Conservation (phyloP, 2,113 vertebrate species). For the Gambusia affinis region DNA sequence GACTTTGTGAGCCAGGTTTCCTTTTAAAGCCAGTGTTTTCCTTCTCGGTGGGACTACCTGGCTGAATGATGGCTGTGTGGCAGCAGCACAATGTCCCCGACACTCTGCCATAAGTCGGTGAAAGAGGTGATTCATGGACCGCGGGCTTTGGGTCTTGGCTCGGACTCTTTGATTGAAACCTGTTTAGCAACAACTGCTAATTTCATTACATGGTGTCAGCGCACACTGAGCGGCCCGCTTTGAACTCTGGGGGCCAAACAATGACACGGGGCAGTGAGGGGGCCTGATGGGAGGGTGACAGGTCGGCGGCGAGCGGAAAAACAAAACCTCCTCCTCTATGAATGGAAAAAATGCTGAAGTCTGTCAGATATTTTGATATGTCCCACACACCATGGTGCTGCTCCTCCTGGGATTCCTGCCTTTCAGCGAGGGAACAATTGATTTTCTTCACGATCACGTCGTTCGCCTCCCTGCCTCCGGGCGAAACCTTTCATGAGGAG, state of each 20-base stretch:
- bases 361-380: slow-evolving; percentile 99
- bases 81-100: slow-evolving; percentile 51
- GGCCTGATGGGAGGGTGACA: slow-evolving; percentile 88
- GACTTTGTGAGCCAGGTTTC: slow-evolving; percentile 56
- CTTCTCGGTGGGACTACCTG: slow-evolving; percentile 74
- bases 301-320: slow-evolving; percentile 80
- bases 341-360: slow-evolving; percentile 88
- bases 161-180: slow-evolving; percentile 93
- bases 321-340: slow-evolving; percentile 47
- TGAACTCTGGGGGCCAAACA: slow-evolving; percentile 91
- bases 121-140: slow-evolving; percentile 74
- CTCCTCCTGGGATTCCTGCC: slow-evolving; percentile 88
- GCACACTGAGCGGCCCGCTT: slow-evolving; percentile 91
- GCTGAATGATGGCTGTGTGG: slow-evolving; percentile 64
- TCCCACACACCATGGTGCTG: slow-evolving; percentile 95
- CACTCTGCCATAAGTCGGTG: slow-evolving; percentile 57
- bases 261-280: slow-evolving; percentile 89
- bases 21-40: slow-evolving; percentile 12
- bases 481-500: slow-evolving; percentile 95
- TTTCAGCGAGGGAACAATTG: slow-evolving; percentile 92
- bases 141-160: slow-evolving; percentile 72
- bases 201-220: slow-evolving; percentile 94
- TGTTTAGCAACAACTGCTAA: slow-evolving; percentile 93
- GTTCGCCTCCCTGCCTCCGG: slow-evolving; percentile 91
- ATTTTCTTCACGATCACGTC: slow-evolving; percentile 94